These are phyloP conservation scores for Dipus sagitta DNA, from an alignment of 2,797 vertebrate species.

Conservation along the genomic window DNA sequence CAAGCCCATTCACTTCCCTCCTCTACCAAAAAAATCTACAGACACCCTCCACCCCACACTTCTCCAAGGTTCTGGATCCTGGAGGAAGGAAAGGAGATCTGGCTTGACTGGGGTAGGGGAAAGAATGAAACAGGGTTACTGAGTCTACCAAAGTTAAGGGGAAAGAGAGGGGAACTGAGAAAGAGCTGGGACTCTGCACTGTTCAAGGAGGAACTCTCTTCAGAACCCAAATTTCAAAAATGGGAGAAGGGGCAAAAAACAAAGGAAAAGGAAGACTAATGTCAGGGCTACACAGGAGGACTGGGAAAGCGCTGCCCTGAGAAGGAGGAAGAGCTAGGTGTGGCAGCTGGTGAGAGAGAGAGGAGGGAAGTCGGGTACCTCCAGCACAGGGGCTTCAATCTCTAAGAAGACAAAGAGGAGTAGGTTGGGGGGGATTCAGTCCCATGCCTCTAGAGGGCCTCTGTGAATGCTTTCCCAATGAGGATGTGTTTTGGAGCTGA, in stretches of 20 bases:
- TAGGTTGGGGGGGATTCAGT: constrained; percentile 55
- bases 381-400: not conserved
- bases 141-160: not conserved
- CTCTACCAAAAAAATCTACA: constrained; percentile 13
- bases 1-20: constrained; percentile 21
- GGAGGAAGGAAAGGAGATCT: constrained; percentile 22
- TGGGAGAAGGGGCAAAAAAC: not conserved
- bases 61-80: constrained; percentile 14
- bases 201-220: constrained; percentile 20
- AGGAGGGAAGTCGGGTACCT: not conserved
- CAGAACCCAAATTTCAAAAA: constrained; percentile 61
- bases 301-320: not conserved
- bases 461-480: constrained; percentile 58
- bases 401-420: constrained; percentile 76
- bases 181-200: constrained; percentile 33
- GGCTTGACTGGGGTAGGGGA: not conserved
- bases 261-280: not conserved
- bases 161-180: constrained; percentile 10
- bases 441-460: constrained; percentile 80
- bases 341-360: constrained; percentile 3
- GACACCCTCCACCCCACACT: not conserved
- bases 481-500: constrained; percentile 41
- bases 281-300: not conserved
- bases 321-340: constrained; percentile 46
- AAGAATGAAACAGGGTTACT: not conserved